Conservation (phyloP, 2,797 vertebrate species). For the Chelonia mydas region DNA sequence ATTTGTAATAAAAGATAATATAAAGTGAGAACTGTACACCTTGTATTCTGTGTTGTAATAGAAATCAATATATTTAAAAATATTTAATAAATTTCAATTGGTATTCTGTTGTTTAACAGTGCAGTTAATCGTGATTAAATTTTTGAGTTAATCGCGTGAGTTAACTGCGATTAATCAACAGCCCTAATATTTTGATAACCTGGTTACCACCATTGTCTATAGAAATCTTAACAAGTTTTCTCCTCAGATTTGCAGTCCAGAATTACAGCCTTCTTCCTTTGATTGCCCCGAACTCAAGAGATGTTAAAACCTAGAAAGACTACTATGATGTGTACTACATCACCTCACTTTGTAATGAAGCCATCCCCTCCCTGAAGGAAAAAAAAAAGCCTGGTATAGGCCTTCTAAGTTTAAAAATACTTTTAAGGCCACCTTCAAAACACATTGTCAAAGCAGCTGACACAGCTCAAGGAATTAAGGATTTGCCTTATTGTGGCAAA, state of each 20-base stretch:
- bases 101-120: too few species aligned
- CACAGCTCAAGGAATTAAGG: background rate
- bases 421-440: background rate
- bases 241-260: background rate
- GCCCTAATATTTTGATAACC: too few species aligned
- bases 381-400: background rate
- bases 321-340: background rate
- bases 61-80: too few species aligned
- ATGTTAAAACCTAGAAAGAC: background rate
- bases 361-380: background rate
- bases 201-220: background rate
- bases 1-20: too few species aligned
- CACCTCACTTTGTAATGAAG: too few species aligned
- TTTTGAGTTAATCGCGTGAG: too few species aligned
- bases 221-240: background rate
- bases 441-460: background rate
- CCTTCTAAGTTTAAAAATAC: background rate
- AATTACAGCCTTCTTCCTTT: background rate
- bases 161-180: too few species aligned
- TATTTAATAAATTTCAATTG: too few species aligned
- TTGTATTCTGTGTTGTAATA: too few species aligned
- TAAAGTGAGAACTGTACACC: too few species aligned
- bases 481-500: background rate
- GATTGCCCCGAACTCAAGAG: background rate
- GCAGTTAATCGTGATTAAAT: too few species aligned